phyloP scores from a whole-genome alignment of 2,113 vertebrate species.

The Syrrhaptes paradoxus region DNA sequence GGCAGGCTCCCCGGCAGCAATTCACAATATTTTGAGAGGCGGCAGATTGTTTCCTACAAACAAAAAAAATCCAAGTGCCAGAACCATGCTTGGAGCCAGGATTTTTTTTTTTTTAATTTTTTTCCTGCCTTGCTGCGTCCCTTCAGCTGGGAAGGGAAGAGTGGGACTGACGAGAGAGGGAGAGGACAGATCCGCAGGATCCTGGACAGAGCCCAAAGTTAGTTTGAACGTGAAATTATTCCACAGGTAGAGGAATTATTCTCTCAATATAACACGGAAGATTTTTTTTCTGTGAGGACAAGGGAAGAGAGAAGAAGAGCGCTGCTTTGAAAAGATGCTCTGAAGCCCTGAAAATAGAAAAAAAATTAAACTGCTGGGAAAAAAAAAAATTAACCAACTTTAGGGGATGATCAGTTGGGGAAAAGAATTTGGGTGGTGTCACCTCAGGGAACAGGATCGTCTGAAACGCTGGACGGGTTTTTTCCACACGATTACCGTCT shows the following conservation, averaged over 20 bases:
- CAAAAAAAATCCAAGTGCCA: slow-evolving; percentile 20
- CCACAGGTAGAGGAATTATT: not conserved
- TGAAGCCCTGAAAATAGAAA: not conserved
- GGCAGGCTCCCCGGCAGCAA: not conserved
- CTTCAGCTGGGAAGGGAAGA: not conserved
- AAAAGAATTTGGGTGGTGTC: not conserved
- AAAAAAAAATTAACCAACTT: not conserved
- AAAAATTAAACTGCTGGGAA: not conserved
- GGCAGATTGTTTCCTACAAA: slow-evolving; percentile 51
- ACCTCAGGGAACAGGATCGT: too few species aligned
- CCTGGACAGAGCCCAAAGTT: not conserved
- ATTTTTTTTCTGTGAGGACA: not conserved
- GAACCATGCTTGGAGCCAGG: not conserved
- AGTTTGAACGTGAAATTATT: not conserved
- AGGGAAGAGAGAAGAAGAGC: fast-evolving
- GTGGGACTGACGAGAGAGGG: not conserved
- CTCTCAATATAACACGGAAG: not conserved
- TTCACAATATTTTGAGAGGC: slow-evolving; percentile 45
- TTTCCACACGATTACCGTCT: not conserved
- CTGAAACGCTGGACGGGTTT: too few species aligned
- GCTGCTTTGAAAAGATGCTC: not conserved
- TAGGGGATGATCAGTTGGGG: not conserved
- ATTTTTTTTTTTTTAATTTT: not conserved
- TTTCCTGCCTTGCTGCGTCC: not conserved
- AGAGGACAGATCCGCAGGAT: not conserved